Conservation (phyloP, 2,797 vertebrate species). For the Anguilla anguilla region DNA sequence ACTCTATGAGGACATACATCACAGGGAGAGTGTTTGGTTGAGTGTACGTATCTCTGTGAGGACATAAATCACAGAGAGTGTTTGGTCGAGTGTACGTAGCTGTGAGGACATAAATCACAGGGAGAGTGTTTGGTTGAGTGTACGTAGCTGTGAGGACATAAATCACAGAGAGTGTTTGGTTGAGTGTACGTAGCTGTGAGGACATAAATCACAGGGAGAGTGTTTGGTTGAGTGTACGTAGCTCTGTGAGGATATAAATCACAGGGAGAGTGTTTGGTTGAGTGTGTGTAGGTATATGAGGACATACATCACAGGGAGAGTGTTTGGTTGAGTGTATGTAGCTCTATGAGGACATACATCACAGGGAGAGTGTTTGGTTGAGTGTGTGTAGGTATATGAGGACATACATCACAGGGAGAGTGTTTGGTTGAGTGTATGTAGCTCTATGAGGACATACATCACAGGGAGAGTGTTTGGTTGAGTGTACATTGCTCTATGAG, state of each 20-base stretch:
- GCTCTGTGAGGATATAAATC: too few species aligned
- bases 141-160: too few species aligned
- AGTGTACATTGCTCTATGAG: neutral
- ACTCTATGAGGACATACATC: neutral
- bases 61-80: too few species aligned
- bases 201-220: neutral
- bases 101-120: neutral
- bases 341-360: neutral
- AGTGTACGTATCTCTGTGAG: too few species aligned
- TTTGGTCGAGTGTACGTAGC: neutral
- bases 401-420: neutral
- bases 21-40: too few species aligned
- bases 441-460: too few species aligned
- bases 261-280: too few species aligned
- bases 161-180: neutral
- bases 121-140: neutral
- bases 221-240: neutral
- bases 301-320: neutral
- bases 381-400: too few species aligned
- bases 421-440: neutral
- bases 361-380: neutral
- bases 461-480: neutral
- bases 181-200: neutral
- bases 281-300: too few species aligned
- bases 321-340: neutral